Conservation (phyloP, 1,140 invertebrate genomes). For the Apis mellifera region Amel_HAv3.1 CM009936.2:3026501-3027000, state of each 20-base stretch:
- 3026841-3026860: no score
- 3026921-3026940: no score
- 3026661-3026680: background rate
- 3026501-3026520: background rate
- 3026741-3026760: conserved; percentile 25
- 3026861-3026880: no score
- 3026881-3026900: no score
- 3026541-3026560: background rate
- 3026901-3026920: no score
- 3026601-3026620: conserved; percentile 4
- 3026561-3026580: background rate
- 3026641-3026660: background rate
- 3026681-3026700: conserved; percentile 21
- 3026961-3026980: no score
- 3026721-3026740: conserved; percentile 26
- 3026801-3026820: no score
- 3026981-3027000: conserved; percentile 62
- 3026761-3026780: conserved; percentile 48
- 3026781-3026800: no score
- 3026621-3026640: background rate
- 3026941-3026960: no score
- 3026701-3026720: conserved; percentile 53
- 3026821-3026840: no score
- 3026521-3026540: background rate
- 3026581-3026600: background rate